Conservation (phyloP, 2,888 invertebrate genomes). For the Cryptophagus acutangulus region DNA sequence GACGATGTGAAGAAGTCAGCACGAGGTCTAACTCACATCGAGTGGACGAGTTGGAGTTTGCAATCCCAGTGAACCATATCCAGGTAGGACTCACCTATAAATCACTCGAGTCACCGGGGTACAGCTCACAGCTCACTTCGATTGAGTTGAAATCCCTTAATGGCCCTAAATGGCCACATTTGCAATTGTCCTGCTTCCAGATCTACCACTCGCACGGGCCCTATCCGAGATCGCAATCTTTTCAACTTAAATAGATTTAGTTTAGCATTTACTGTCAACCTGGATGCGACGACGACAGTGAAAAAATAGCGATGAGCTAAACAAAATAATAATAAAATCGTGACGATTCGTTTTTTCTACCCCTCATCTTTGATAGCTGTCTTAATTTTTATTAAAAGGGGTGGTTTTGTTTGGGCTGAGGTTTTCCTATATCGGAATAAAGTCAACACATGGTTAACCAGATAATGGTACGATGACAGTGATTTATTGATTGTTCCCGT, state of each 20-base stretch:
- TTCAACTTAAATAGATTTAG: slow-evolving; percentile 31
- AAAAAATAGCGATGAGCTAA: too few relatives aligned
- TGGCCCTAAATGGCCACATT: slow-evolving; percentile 46
- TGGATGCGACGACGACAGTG: background rate
- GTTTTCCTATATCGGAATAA: too few relatives aligned
- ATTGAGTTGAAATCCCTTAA: slow-evolving; percentile 48
- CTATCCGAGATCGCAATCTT: slow-evolving; percentile 30
- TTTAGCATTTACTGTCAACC: slow-evolving; percentile 25
- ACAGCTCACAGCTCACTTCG: slow-evolving; percentile 40
- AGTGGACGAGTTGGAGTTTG: background rate
- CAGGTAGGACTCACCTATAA: slow-evolving; percentile 30
- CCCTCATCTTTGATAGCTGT: background rate
- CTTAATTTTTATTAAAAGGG: background rate
- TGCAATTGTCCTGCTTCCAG: slow-evolving; percentile 40
- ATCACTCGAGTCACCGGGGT: slow-evolving; percentile 39
- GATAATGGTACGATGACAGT: too few relatives aligned
- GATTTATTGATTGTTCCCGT: too few relatives aligned
- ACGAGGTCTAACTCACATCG: background rate
- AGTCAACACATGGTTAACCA: too few relatives aligned
- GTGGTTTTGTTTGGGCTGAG: too few relatives aligned
- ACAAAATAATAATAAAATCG: background rate
- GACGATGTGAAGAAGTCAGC: slow-evolving; percentile 7
- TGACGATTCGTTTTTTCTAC: too few relatives aligned
- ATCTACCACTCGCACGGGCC: slow-evolving; percentile 16
- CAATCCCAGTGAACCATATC: slow-evolving; percentile 11